Base-by-base conservation (phyloP, 2,797 vertebrate genomes). In the Pangasius macronema region DNA sequence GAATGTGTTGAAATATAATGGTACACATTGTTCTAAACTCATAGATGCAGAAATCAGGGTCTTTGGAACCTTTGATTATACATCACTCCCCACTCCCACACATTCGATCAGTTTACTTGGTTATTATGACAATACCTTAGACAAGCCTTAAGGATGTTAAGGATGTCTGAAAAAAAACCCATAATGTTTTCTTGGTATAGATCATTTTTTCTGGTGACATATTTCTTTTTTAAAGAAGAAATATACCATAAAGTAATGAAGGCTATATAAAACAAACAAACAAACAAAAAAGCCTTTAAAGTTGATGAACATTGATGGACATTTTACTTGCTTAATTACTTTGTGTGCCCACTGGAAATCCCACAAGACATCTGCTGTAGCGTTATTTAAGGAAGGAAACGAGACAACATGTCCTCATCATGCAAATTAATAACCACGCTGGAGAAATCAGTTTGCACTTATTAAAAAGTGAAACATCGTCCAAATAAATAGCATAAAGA, bases 291-390 rank as follows among this genome's bases (percentile, higher is more conserved):
- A 8, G 9, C 1, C 8, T 13, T 42, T 68, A 2, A 36, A 49
- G 87, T 67, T 42, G 39, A 42, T 5, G 39, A 42, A 42, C 39
- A 7, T 42, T 49, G 72, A 84, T 79, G 82, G 73, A 87, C 10
- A 57, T 75, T 87, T 68, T 46, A 14, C 33, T 55, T 53, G 14
- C 33, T 68, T 87, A 87, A 87, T 77, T 83, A 79, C 59, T 20
- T 53, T 77, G 75, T 53, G 6, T 16, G 73, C 5, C 27, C 27
- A 53, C 27, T 67, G 24, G 8, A 77, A 67, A 39, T 79, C 61
- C 86, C 86, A 70, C 73, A 46, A 68, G 63, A 70, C 63, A 14
- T 55, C 36, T 70, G 51, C 27, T 70, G 33, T 51, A 80, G 63
- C 9, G 24, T 79, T 65, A 79, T 70, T 84, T 63, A 83, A 81